A percentile compares a stretch with the other conserved stretches of the same genome.
These are phyloP conservation scores for Diorhabda sublineata DNA, from an alignment of 1,140 invertebrate species.

Conservation along the genomic window DNA sequence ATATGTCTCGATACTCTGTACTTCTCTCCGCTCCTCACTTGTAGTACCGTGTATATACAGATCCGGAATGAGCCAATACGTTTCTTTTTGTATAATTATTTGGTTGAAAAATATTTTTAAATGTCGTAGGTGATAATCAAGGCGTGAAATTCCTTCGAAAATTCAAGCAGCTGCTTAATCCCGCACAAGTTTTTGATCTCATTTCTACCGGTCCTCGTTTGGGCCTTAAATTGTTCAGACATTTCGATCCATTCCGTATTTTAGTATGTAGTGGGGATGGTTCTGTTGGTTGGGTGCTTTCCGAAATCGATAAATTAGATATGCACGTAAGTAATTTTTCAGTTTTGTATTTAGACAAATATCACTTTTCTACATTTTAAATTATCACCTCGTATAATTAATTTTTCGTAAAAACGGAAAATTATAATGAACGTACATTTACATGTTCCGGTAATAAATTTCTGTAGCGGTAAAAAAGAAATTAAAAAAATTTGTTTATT, in stretches of 20 bases:
- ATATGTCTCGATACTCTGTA: no score
- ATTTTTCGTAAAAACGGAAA: no score
- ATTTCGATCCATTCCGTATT: constrained; percentile 88
- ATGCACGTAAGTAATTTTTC: constrained; percentile 74
- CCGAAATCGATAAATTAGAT: constrained; percentile 85
- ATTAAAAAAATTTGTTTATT: no score
- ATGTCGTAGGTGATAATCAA: constrained; percentile 81
- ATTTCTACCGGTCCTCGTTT: constrained; percentile 81
- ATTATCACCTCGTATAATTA: no score
- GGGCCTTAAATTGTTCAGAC: constrained; percentile 81
- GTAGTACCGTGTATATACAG: no score
- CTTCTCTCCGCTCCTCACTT: no score
- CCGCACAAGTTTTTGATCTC: constrained; percentile 96
- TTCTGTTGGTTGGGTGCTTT: constrained; percentile 90
- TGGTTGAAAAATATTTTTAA: no score
- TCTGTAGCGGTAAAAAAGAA: no score
- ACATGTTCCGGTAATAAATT: no score
- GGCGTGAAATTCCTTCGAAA: constrained; percentile 93
- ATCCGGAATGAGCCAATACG: no score
- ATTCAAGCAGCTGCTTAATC: constrained; percentile 94
- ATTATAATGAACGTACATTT: no score
- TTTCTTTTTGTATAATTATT: no score
- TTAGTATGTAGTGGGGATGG: constrained; percentile 91
- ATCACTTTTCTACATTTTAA: neutral
- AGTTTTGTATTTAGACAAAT: neutral